Evolutionary conservation across 2,888 invertebrate species (phyloP).

Genomic region (Pyralis farinalis): DNA sequence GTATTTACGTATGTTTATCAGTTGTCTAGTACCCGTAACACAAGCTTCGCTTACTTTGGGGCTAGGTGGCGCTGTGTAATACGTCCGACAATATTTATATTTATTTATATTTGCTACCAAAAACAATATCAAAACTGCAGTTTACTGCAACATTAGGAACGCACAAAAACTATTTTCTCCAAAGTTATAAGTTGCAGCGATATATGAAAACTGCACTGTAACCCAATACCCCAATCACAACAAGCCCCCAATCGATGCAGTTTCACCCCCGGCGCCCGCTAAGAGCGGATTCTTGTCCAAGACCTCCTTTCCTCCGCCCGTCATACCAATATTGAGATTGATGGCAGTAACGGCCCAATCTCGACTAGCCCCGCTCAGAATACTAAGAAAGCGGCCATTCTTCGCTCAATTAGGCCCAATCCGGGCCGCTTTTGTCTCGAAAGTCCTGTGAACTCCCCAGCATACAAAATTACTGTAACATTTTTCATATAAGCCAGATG

Average conservation of each 20-base stretch:
- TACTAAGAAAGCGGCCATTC: constrained; percentile 70
- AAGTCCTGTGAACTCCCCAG: constrained; percentile 51
- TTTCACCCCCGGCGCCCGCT: constrained; percentile 30
- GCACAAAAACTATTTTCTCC: too few relatives aligned
- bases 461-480: constrained; percentile 71
- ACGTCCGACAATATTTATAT: too few relatives aligned
- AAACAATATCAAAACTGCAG: too few relatives aligned
- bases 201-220: not conserved
- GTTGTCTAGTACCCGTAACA: too few relatives aligned
- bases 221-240: not conserved
- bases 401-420: constrained; percentile 72
- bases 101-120: too few relatives aligned
- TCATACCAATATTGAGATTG: constrained; percentile 77
- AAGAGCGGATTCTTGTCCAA: constrained; percentile 75
- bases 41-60: too few relatives aligned
- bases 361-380: constrained; percentile 46
- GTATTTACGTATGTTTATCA: too few relatives aligned
- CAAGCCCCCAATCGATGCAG: constrained; percentile 62
- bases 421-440: constrained; percentile 53
- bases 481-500: constrained; percentile 64
- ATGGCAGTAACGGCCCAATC: constrained; percentile 59
- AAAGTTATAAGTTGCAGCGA: too few relatives aligned
- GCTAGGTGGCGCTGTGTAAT: too few relatives aligned
- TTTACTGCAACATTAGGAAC: too few relatives aligned
- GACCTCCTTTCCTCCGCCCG: constrained; percentile 62